These are phyloP conservation scores for Andricus curvator DNA, from an alignment of 2,888 invertebrate genomes.

Conservation along the genomic window DNA sequence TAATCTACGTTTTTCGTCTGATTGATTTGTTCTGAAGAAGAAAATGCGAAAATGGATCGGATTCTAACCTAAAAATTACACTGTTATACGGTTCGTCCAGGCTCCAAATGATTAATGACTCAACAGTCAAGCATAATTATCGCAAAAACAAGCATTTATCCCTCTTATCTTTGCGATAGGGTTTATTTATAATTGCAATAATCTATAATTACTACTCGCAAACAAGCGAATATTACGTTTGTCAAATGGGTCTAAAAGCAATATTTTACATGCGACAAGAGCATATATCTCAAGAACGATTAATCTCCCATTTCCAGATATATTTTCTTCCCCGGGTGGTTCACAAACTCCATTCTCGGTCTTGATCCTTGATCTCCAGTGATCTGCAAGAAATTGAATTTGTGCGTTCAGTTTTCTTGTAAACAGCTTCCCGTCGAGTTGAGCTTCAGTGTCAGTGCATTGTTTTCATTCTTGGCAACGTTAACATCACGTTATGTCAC, in stretches of 20 bases:
- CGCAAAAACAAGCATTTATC: not conserved
- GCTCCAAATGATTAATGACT: not conserved
- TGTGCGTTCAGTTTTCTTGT: not conserved
- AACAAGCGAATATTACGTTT: slow-evolving; percentile 5
- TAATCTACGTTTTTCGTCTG: no score
- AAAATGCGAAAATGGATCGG: not conserved
- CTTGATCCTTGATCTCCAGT: slow-evolving; percentile 10
- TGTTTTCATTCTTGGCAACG: not conserved
- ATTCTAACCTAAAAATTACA: not conserved
- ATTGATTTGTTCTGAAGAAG: no score
- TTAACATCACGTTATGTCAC: not conserved
- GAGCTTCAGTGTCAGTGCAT: not conserved
- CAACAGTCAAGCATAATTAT: not conserved
- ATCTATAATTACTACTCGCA: not conserved
- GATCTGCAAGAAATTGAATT: not conserved
- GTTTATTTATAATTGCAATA: not conserved
- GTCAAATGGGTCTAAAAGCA: slow-evolving; percentile 10
- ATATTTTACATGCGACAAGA: slow-evolving; percentile 23
- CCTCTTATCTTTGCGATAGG: not conserved
- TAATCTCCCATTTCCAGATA: slow-evolving; percentile 28
- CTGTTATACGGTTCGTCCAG: not conserved
- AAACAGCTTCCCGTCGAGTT: not conserved
- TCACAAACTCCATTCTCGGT: slow-evolving; percentile 32
- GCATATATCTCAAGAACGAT: slow-evolving; percentile 19
- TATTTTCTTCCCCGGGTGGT: slow-evolving; percentile 34